Percentiles rank a stretch among this genome's conserved stretches.
Evolutionary conservation across 2,888 invertebrate species (phyloP).

Genomic region (Trimorus sp.): DNA sequence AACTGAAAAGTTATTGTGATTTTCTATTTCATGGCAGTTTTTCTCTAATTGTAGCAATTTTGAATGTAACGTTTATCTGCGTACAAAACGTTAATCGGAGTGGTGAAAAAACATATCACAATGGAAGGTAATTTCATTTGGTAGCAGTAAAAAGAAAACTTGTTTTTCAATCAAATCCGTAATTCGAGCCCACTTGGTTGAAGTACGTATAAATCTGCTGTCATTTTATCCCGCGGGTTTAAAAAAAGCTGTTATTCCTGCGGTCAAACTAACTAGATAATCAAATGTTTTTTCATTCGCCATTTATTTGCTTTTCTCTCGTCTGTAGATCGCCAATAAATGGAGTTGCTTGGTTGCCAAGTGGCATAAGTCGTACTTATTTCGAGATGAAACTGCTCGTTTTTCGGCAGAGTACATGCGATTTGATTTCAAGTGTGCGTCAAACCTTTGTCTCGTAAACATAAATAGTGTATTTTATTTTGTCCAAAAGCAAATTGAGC

Average conservation of each 20-base stretch:
- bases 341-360: slow-evolving; percentile 42
- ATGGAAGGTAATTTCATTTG: neutral
- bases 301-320: slow-evolving; percentile 39
- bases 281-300: slow-evolving; percentile 39
- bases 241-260: slow-evolving; percentile 33
- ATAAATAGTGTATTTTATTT: slow-evolving; percentile 41
- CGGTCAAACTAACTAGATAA: slow-evolving; percentile 29
- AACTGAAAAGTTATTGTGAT: too few relatives aligned
- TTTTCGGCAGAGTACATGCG: slow-evolving; percentile 32
- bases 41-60: too few relatives aligned
- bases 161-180: slow-evolving; percentile 32
- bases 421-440: slow-evolving; percentile 32
- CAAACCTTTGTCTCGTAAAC: slow-evolving; percentile 13
- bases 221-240: slow-evolving; percentile 18
- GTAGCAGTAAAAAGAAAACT: slow-evolving; percentile 6
- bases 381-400: slow-evolving; percentile 43
- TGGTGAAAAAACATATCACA: slow-evolving; percentile 3
- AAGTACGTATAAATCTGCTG: slow-evolving; percentile 25
- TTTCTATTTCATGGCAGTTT: too few relatives aligned
- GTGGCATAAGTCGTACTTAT: slow-evolving; percentile 47
- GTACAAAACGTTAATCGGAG: neutral
- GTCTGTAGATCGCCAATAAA: slow-evolving; percentile 42
- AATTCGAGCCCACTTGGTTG: slow-evolving; percentile 26
- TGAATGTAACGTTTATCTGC: too few relatives aligned
- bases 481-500: slow-evolving; percentile 12